phyloP scores from a whole-genome alignment of 2,797 vertebrate genomes.

The Rhinophrynus dorsalis region DNA sequence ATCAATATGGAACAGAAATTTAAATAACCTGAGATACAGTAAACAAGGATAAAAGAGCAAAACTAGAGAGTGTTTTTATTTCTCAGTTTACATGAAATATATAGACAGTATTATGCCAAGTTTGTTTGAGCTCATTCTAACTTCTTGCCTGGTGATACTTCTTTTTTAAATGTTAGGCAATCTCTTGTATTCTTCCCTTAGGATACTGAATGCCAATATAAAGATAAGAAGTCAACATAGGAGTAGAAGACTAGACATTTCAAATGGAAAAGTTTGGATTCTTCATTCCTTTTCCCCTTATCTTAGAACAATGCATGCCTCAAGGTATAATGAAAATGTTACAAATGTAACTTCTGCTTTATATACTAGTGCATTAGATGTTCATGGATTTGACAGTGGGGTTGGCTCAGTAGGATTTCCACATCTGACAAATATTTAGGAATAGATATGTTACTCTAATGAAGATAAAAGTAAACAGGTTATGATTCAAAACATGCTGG shows the following conservation, averaged over 20 bases:
- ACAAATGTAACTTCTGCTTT: constrained; percentile 4
- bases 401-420: not conserved
- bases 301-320: not conserved
- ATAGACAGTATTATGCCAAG: too few relatives aligned
- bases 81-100: too few relatives aligned
- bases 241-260: not conserved
- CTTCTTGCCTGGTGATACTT: not conserved
- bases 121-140: not conserved
- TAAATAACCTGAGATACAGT: too few relatives aligned
- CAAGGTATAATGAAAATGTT: constrained; percentile 1
- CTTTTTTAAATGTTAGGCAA: too few relatives aligned
- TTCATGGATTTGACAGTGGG: not conserved
- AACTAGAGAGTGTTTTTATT: too few relatives aligned
- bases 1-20: too few relatives aligned
- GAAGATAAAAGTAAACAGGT: not conserved
- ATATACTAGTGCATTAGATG: not conserved
- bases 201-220: not conserved
- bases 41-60: too few relatives aligned
- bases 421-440: constrained; percentile 5
- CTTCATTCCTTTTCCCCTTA: not conserved
- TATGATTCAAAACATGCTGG: not conserved
- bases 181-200: constrained; percentile 2
- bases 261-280: not conserved
- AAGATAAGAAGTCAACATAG: too few relatives aligned
- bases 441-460: not conserved